Evolutionary conservation across 1,140 invertebrate genomes (phyloP), one percentile per base, ranked within the genome.

Genomic region (Drepana arcuata): DNA sequence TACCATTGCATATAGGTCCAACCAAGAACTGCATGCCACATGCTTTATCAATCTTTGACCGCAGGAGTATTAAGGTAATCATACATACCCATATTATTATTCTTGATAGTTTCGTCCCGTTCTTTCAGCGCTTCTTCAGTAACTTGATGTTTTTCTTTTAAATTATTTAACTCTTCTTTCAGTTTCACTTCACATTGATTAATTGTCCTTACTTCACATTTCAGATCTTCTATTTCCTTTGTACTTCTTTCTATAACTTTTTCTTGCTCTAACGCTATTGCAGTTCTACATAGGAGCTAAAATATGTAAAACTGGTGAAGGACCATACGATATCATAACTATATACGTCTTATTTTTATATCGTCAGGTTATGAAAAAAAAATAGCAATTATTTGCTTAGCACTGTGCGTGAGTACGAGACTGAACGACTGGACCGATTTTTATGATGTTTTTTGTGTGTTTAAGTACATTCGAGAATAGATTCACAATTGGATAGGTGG

Each of bases 231-330:
- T 18, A 80, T 75, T 45, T 83, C 78, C 34, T 67, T 69, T 0
- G 49, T 47, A 46, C 78, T 77, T 5, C 48, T 48, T 34, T 84
- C 78, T 25, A 84, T 83, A 6, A 89, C 79, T 56, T 86, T 86
- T 60, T 90, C 88, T 56, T 89, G 88, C 65, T 90, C 88, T 15
- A 89, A 64, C 7, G 87, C 88, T 45, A 90, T 89, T 12, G 85
- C 86, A 3, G 88, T 89, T 48, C 88, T 74, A 43, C 78, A 83
- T 49, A 81, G 35, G 3, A 84, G 52, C 82, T 80, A 30, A 31
- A 68, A 82, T 14, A 34, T n/a, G n/a, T n/a, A n/a, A n/a, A n/a
- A n/a, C n/a, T n/a, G n/a, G n/a, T n/a, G n/a, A n/a, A n/a, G n/a
- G n/a, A n/a, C n/a, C n/a, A n/a, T n/a, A n/a, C n/a, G n/a, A n/a